Conservation (phyloP, 2,113 vertebrate genomes). For the Dendropsophus ebraccatus region DNA sequence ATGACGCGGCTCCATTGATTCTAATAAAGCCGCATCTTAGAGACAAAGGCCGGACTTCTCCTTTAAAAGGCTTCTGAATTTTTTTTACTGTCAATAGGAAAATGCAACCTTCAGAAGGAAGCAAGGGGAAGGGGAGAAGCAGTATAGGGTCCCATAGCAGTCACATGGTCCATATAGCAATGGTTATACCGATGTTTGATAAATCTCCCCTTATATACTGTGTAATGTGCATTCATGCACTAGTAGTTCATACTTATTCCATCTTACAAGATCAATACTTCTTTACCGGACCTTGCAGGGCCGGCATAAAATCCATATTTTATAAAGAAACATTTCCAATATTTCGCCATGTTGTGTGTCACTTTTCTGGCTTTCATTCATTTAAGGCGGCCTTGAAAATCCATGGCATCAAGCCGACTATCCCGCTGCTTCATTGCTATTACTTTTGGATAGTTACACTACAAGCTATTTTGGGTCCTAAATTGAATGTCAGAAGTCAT, state of each 20-base stretch:
- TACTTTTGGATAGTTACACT: slow-evolving; percentile 60
- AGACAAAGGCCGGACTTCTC: too few species aligned
- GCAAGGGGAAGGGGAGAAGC: too few species aligned
- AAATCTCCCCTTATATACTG: neutral
- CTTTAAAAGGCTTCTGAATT: too few species aligned
- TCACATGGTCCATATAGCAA: too few species aligned
- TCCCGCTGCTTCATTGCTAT: slow-evolving; percentile 47
- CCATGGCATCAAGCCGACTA: slow-evolving; percentile 57
- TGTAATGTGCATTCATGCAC: neutral
- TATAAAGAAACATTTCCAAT: slow-evolving; percentile 24
- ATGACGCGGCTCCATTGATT: too few species aligned
- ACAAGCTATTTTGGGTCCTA: slow-evolving; percentile 61
- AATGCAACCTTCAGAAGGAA: too few species aligned
- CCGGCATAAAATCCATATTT: neutral
- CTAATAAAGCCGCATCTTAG: too few species aligned
- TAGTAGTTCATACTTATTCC: neutral
- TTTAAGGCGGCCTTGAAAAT: slow-evolving; percentile 60
- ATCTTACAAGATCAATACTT: neutral
- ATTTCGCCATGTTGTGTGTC: slow-evolving; percentile 33
- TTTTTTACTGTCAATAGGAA: too few species aligned
- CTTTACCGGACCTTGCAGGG: neutral
- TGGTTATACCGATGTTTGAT: too few species aligned
- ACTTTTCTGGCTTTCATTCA: slow-evolving; percentile 59
- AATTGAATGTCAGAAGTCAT: slow-evolving; percentile 64
- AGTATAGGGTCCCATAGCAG: too few species aligned